Base-by-base conservation (phyloP, 2,113 vertebrate species). In the Psophia crepitans region DNA sequence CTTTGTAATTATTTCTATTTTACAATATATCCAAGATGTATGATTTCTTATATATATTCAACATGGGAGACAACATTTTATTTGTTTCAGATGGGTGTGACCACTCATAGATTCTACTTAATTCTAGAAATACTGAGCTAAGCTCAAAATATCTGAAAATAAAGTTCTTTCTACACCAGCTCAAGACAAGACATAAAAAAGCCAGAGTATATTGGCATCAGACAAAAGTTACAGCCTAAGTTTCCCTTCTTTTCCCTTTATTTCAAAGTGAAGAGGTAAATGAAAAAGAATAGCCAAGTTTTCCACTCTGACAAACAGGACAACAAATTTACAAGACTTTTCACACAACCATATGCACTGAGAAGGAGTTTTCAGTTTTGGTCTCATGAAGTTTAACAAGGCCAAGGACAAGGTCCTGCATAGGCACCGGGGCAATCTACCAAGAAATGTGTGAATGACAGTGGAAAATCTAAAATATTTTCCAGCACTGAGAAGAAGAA, bases 171-270 rank as follows among this genome's bases (percentile, higher is more conserved):
- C 39, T 64, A 35, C 8, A 66, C 2, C 5, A 27, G 11, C 4
- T 4, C 12, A 21, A 61, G 24, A 37, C 2, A 51, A 43, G 8
- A 4, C 20, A 69, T 19, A 30, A 48, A 56, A 43, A n/a, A 26
- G 8, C 8, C 28, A 64, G 3, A n/a, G 10, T 28, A 71, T 44
- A 56, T 6, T 20, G 6, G 11, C 30, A 65, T 61, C 9, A 56
- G 8, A 24, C 5, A 28, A 16, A 70, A 7, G 5, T 35, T 64
- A 57, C 2, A 49, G 0, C 3, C 5, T 33, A 46, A 21, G 2
- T 60, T 77, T 56, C 27, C 20, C 2, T 44, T 88, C 8, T 33
- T 73, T 63, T 35, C 10, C 8, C 13, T 84, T 75, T 11, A 33
- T 37, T 84, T 81, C 33, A 73, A 79, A 85, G 17, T 12, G 2